Evolutionary conservation across 2,888 invertebrate genomes (phyloP), one percentile per base, ranked within the genome.

Genomic region (Platycheirus albimanus): DNA sequence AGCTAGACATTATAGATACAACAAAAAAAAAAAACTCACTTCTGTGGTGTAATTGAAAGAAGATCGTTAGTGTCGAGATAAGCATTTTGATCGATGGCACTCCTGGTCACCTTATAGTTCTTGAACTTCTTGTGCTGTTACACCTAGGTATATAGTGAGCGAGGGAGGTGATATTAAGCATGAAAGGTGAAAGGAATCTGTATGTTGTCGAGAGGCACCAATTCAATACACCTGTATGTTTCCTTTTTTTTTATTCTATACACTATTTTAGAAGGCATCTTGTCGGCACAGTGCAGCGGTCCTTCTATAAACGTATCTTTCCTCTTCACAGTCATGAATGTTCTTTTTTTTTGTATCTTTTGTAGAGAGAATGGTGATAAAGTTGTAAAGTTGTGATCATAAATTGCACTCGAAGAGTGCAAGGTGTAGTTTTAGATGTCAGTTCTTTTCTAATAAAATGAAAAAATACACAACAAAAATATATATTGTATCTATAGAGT

Each of bases 381-480:
- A 83, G 83, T 83, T 78, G 78, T 83, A 78, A 83, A 83, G 72
- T 83, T 83, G 83, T 78, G 83, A 83, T 83, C 83, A 74, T 83
- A 83, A 83, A 83, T 83, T 83, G 83, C 78, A 83, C 45, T 64
- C 67, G 24, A 67, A 58, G 69, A 83, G 83, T 72, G 83, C 83
- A 83, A 83, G 83, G 83, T 83, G 78, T 78, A 83, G 83, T 83
- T 78, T 83, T 56, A 83, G 83, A 83, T 83, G 83, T 83, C 83
- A 74, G 78, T 58, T 33, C 33, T 64, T 56, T 43, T 33, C 17
- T 54, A 19, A 28, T 51, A 56, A 52, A 56, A 56, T 58, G 43
- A 74, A 54, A 19, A 28, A 20, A 15, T 3, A 17, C 7, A 41
- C 0, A 64, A 45, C 8, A 36, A 30, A 47, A 30, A 54, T 2